Conservation (phyloP, 2,888 invertebrate genomes). For the Rhamphomyia laevipes region DNA sequence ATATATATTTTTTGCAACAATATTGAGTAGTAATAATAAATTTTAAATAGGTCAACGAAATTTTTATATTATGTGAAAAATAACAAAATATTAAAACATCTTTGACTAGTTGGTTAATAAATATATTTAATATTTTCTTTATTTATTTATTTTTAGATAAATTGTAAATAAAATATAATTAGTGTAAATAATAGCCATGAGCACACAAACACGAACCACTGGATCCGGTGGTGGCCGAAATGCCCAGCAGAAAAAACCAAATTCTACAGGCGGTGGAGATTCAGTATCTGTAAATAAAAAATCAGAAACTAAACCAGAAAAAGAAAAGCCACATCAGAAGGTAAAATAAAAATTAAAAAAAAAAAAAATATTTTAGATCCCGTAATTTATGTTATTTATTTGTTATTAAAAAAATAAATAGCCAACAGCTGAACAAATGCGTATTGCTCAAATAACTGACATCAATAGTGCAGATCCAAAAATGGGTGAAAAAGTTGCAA, state of each 20-base stretch:
- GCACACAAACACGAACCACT: slow-evolving; percentile 39
- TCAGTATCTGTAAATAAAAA: slow-evolving; percentile 37
- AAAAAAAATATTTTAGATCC: background rate
- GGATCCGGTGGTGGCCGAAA: slow-evolving; percentile 34
- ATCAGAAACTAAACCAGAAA: slow-evolving; percentile 48
- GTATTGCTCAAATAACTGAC: slow-evolving; percentile 72
- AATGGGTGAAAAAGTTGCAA: slow-evolving; percentile 58
- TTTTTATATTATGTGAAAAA: too few relatives aligned
- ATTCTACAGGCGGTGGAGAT: slow-evolving; percentile 34
- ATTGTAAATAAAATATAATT: slow-evolving; percentile 14
- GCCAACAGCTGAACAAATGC: slow-evolving; percentile 75
- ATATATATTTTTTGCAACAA: too few relatives aligned
- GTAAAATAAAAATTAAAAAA: slow-evolving; percentile 18
- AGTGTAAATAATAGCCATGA: slow-evolving; percentile 28
- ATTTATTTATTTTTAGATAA: slow-evolving; percentile 10
- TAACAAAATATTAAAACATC: too few relatives aligned
- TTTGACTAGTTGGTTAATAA: too few relatives aligned
- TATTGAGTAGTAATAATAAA: too few relatives aligned
- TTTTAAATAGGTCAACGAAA: too few relatives aligned
- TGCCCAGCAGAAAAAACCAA: slow-evolving; percentile 35
- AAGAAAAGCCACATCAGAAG: slow-evolving; percentile 44
- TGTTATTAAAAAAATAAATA: slow-evolving; percentile 24
- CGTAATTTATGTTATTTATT: background rate
- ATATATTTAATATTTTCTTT: background rate
- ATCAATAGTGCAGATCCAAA: slow-evolving; percentile 48